Evolutionary conservation across 2,888 invertebrate genomes (phyloP).

Genomic region (Cosmorhoe ocellata): DNA sequence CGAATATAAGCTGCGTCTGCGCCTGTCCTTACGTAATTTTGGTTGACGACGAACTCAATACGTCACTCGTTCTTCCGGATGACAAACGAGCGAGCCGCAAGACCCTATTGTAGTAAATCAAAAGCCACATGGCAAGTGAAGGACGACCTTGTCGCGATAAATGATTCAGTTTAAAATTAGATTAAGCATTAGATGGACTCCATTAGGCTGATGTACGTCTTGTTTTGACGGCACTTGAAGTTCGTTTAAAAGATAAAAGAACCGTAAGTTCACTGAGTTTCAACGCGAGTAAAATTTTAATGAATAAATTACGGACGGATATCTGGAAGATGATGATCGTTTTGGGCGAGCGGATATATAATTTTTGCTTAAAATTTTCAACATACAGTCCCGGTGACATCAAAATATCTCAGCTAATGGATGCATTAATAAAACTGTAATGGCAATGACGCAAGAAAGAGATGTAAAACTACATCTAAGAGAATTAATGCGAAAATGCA

Average conservation of each 20-base stretch:
- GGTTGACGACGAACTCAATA: constrained; percentile 76
- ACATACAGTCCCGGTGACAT: constrained; percentile 21
- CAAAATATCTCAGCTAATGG: not conserved
- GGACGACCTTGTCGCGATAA: constrained; percentile 50
- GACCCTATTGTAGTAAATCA: constrained; percentile 54
- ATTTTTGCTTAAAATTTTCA: constrained; percentile 34
- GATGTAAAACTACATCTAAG: not conserved
- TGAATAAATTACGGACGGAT: constrained; percentile 39
- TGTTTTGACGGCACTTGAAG: constrained; percentile 48
- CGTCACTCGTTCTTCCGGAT: constrained; percentile 76
- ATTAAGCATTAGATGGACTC: constrained; percentile 44
- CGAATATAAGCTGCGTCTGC: constrained; percentile 75
- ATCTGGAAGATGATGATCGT: constrained; percentile 39
- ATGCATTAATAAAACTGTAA: not conserved
- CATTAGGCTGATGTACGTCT: constrained; percentile 44
- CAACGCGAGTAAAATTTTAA: constrained; percentile 19
- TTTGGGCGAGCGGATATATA: constrained; percentile 32
- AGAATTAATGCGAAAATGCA: constrained; percentile 4
- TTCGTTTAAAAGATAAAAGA: constrained; percentile 34
- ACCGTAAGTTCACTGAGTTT: constrained; percentile 30
- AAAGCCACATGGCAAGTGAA: constrained; percentile 51
- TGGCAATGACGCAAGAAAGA: too few species aligned
- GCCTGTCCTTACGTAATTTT: constrained; percentile 74
- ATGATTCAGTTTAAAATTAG: constrained; percentile 45
- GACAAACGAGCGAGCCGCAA: constrained; percentile 59